Evolutionary conservation across 2,797 vertebrate genomes (phyloP), one percentile per base, ranked within the genome.

Genomic region (Gallinago nigripennis): DNA sequence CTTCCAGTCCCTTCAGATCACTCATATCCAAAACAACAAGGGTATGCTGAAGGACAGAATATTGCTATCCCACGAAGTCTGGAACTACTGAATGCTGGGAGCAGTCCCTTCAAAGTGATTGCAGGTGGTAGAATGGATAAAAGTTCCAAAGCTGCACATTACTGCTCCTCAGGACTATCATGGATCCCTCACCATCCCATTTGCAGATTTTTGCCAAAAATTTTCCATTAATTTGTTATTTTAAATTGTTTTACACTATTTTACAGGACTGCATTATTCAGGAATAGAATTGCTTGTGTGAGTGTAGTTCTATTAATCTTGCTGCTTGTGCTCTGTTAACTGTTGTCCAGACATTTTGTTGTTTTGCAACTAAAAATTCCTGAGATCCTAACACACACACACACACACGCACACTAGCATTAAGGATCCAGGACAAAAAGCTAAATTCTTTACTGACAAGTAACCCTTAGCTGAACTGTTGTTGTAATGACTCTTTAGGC

Each of bases 161-260:
- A 7, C 10, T 86, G 5, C 8, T 58, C 17, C 33, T 86, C 41
- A 25, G 33, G 31, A 57, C 8, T 71, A 10, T 23, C 28, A 25
- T 2, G 28, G 0, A 14, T 69, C 8, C 12, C 27, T 72, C 2
- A 2, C 12, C 24, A 69, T 50, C 11, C 1, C n/a, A 18, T 76
- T 60, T 76, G 30, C 43, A 57, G 12, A 63, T 50, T 53, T 61
- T 43, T 63, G 4, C 6, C 13, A 57, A 86, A 46, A 75, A 31
- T 2, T 61, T 13, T 16, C 8, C 15, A 25, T 61, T 70, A 6
- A 53, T 35, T 68, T 69, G 6, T 56, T 86, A 21, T 41, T 92
- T 94, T 21, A 71, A 73, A 77, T 75, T 41, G 1, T 53, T 23
- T 46, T 66, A 30, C 12, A 18, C 8, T 78, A 33, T 64, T 65